Base-by-base conservation (phyloP, 2,888 invertebrate species). In the Phytoseiulus persimilis region DNA sequence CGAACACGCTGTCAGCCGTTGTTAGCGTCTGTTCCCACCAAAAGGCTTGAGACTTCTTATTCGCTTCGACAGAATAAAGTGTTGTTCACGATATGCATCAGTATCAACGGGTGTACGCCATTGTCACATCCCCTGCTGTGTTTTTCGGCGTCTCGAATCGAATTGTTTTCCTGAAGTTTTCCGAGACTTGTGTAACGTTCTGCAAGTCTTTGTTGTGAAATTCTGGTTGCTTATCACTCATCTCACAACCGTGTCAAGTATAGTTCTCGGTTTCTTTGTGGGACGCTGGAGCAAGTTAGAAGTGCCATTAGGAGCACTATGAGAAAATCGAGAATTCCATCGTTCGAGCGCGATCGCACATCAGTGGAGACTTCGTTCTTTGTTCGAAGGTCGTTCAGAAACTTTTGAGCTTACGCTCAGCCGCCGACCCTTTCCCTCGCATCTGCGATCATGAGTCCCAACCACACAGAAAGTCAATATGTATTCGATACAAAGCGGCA, bases 221-320 rank as follows among this genome's bases (percentile, higher is more conserved):
- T 65, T 65, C 65, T 65, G 65, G 65, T 65, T 65, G 65, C 65
- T 65, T 65, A 65, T 65, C 65, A 65, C 65, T 65, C 65, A 65
- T 14, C 65, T 65, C 65, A 65, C 5, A 65, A 65, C 18, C 65
- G 65, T 6, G 65, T 65, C 65, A 65, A 65, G 65, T 65, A 65
- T 65, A 65, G 65, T 65, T 65, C 65, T 65, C 65, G 28, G 9
- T 23, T 23, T 18, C 5, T 65, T 65, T 65, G 28, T 18, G 65
- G 65, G 18, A 65, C 5, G 65, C 65, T 65, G 9, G 65, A 65
- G 18, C 65, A 65, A 39, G 39, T 65, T 65, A 28, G 65, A 65
- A 28, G 65, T 3, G 28, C 18, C 65, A 18, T 65, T 65, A 18
- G 2, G 65, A 14, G 18, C 18, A 28, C 2, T 18, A 65, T 18